Percentiles rank a stretch among this genome's conserved stretches.
These are phyloP conservation scores for Alcedo quadribrachys DNA, from an alignment of 2,797 vertebrate species.

Conservation along the genomic window DNA sequence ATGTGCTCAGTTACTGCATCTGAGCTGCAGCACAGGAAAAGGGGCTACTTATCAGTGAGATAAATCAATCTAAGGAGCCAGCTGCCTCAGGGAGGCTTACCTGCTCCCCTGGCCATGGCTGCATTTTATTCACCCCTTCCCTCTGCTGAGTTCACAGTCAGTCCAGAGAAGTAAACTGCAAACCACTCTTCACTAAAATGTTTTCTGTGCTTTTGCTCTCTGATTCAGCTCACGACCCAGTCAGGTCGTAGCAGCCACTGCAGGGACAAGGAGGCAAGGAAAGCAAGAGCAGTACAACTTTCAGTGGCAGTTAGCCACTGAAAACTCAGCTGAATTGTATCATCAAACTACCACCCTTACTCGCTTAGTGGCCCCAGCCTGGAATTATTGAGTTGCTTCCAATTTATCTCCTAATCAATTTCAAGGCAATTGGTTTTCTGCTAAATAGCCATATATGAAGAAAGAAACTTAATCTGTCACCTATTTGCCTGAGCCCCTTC, in stretches of 20 bases:
- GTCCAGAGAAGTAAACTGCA: not conserved
- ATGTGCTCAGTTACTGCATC: not conserved
- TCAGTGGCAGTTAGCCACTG: not conserved
- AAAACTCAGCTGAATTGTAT: not conserved
- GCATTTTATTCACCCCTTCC: not conserved
- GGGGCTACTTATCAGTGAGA: not conserved
- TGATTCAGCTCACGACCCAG: not conserved
- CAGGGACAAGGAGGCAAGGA: not conserved
- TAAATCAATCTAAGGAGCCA: not conserved
- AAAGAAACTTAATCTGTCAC: not conserved
- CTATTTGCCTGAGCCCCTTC: not conserved
- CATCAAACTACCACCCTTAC: not conserved
- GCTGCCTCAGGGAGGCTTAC: not conserved
- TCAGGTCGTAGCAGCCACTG: not conserved
- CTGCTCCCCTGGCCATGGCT: rapidly evolving
- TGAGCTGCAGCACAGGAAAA: not conserved
- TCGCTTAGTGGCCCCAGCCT: not conserved
- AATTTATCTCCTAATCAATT: not conserved
- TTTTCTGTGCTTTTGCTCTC: not conserved
- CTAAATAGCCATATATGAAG: not conserved
- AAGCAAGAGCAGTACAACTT: not conserved
- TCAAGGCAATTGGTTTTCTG: not conserved
- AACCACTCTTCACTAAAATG: not conserved
- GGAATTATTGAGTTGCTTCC: not conserved
- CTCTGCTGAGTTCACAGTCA: rapidly evolving